Percentiles rank a stretch among this genome's conserved stretches.
Evolutionary conservation across 2,113 vertebrate species (phyloP).

Genomic region (Sapajus apella): DNA sequence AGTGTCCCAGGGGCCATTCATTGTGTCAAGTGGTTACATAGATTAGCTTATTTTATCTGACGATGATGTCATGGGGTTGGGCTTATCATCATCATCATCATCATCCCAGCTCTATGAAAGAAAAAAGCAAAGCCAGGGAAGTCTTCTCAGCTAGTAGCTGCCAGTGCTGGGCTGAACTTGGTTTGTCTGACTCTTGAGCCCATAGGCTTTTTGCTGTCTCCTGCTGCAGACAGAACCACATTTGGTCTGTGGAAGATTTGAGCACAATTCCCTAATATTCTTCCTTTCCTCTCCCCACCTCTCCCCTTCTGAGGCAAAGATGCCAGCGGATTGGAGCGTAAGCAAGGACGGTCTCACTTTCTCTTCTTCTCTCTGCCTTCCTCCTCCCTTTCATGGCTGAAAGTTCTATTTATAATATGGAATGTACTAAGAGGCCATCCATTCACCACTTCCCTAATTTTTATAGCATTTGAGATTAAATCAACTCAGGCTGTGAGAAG

Average conservation of each 20-base stretch:
- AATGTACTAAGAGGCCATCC: slow-evolving; percentile 11
- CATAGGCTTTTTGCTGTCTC: background rate
- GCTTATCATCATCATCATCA: background rate
- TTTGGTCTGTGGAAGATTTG: background rate
- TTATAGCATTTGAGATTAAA: slow-evolving; percentile 70
- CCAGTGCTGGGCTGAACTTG: background rate
- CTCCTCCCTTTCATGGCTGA: background rate
- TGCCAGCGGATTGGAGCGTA: background rate
- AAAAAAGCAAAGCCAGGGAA: background rate
- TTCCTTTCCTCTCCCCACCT: background rate
- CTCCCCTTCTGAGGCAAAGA: background rate
- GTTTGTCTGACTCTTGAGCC: background rate
- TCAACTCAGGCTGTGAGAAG: slow-evolving; percentile 68
- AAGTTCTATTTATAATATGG: background rate
- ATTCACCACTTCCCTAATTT: slow-evolving; percentile 52
- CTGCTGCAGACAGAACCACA: background rate
- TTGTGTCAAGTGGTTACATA: background rate
- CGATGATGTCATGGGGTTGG: background rate
- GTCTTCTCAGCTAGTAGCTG: background rate
- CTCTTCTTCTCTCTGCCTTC: background rate
- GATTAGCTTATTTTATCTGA: background rate
- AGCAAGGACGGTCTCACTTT: background rate
- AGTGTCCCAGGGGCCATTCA: rapidly evolving
- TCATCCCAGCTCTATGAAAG: background rate
- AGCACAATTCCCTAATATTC: background rate